Base-by-base conservation (phyloP, 2,888 invertebrate genomes). In the Synanthedon formicaeformis region DNA sequence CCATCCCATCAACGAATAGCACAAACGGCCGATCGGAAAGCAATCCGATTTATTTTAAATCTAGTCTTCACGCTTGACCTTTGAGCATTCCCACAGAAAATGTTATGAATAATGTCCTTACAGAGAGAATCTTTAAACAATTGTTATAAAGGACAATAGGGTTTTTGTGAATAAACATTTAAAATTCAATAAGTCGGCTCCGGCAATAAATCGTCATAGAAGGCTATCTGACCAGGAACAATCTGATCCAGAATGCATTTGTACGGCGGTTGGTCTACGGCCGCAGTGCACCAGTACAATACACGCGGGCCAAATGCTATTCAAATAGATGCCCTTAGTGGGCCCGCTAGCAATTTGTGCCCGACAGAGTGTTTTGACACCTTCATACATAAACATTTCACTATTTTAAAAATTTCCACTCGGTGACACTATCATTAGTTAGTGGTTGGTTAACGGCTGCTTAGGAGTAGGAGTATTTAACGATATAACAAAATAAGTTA, bases 151-250 rank as follows among this genome's bases (percentile, higher is more conserved):
- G 57, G 59, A 60, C 60, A 61, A 60, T 59, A 60, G 58, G 48
- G 23, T 41, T 52, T 52, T 65, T 60, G 71, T 67, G 69, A 67
- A 73, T 74, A 75, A 75, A 69, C 73, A 71, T 78, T 85, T 84
- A 82, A 82, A 81, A 84, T 85, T 83, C 81, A 85, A 82, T 83
- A 80, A 75, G 75, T 66, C 67, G 61, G 67, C 61, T 61, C 58
- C 62, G 66, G 78, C 74, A 82, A 85, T 86, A 87, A 85, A 85
- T 86, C 83, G 75, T 80, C 77, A 71, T 72, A 82, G 74, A 85
- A 85, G 86, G 86, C 86, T 87, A 87, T 87, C 86, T 74, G 64
- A 70, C 63, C 60, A 73, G 78, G 78, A 77, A 76, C 75, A 69
- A 84, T 85, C 85, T 74, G 79, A 84, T 84, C 72, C 79, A 73